Evolutionary conservation across 2,113 vertebrate species (phyloP).

Genomic region (Festucalex cinctus): DNA sequence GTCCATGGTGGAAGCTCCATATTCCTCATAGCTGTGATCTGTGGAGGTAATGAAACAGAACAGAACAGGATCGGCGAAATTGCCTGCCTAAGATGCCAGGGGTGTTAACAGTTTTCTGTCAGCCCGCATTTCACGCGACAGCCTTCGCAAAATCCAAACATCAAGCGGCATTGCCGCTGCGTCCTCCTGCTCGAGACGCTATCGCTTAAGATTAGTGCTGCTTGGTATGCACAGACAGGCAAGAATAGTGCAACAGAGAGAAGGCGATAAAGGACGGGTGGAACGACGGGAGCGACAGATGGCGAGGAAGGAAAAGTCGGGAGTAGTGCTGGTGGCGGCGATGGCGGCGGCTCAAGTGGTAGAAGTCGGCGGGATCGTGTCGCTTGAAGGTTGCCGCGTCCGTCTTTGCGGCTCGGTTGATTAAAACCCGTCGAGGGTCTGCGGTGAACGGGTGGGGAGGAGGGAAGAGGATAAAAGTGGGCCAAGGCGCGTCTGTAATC

Average conservation of each 20-base stretch:
- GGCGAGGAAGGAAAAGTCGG: constrained; percentile 30
- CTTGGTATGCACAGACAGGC: constrained; percentile 47
- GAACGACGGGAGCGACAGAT: constrained; percentile 40
- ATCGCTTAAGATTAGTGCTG: constrained; percentile 43
- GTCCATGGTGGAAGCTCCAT: constrained; percentile 36
- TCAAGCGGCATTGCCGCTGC: constrained; percentile 26
- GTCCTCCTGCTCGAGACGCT: constrained; percentile 24
- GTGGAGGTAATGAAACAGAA: constrained; percentile 41
- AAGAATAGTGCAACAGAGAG: constrained; percentile 19
- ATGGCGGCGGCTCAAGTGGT: constrained; percentile 18
- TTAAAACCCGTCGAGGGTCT: constrained; percentile 67
- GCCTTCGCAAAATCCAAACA: constrained; percentile 32
- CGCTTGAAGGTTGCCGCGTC: constrained; percentile 65
- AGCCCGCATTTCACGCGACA: constrained; percentile 42
- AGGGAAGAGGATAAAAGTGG: constrained; percentile 48
- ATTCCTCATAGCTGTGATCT: constrained; percentile 35
- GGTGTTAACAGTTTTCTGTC: constrained; percentile 35
- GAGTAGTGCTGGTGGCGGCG: constrained; percentile 3
- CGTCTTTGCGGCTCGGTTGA: constrained; percentile 64
- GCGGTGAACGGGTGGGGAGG: constrained; percentile 26
- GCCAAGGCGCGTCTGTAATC: constrained; percentile 65
- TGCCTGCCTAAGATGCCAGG: constrained; percentile 43
- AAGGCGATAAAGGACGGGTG: constrained; percentile 38
- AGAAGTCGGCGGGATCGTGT: constrained; percentile 16
- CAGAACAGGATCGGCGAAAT: constrained; percentile 47